A percentile compares a stretch with the other conserved stretches of the same genome.
Conservation (phyloP, 2,797 vertebrate genomes). For the Neoniphon sammara region DNA sequence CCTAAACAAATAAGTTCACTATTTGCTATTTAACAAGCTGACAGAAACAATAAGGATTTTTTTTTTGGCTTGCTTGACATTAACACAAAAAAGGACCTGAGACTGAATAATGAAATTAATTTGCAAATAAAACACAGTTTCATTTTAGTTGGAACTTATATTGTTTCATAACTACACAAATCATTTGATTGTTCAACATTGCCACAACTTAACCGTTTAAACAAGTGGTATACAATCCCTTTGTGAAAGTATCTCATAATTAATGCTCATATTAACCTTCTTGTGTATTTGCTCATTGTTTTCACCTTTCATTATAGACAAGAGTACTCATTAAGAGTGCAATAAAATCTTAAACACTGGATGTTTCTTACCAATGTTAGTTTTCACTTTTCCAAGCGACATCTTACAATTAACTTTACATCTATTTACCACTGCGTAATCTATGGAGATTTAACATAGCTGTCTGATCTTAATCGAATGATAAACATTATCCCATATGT, state of each 20-base stretch:
- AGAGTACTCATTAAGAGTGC: slow-evolving; percentile 37
- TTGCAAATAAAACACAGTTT: slow-evolving; percentile 48
- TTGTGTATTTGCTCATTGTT: slow-evolving; percentile 35
- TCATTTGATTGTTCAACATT: slow-evolving; percentile 62
- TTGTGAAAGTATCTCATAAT: slow-evolving; percentile 49
- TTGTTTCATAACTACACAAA: slow-evolving; percentile 41
- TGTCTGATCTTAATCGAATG: slow-evolving; percentile 27
- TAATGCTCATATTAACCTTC: slow-evolving; percentile 27
- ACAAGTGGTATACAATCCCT: slow-evolving; percentile 72
- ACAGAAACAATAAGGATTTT: slow-evolving; percentile 40
- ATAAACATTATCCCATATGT: slow-evolving; percentile 30
- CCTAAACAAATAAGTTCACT: slow-evolving; percentile 21
- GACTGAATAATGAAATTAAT: slow-evolving; percentile 57
- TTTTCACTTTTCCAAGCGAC: slow-evolving; percentile 17
- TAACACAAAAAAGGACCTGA: slow-evolving; percentile 74
- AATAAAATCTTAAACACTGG: slow-evolving; percentile 31
- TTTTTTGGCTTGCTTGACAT: slow-evolving; percentile 68
- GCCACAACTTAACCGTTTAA: slow-evolving; percentile 41
- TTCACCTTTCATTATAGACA: slow-evolving; percentile 21
- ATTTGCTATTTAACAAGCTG: slow-evolving; percentile 16
- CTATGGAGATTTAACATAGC: slow-evolving; percentile 8
- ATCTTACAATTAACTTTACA: slow-evolving; percentile 58
- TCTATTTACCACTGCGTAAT: slow-evolving; percentile 16
- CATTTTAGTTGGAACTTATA: slow-evolving; percentile 28
- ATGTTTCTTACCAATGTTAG: neutral